Base-by-base conservation (phyloP, 2,113 vertebrate species). In the Lota lota region DNA sequence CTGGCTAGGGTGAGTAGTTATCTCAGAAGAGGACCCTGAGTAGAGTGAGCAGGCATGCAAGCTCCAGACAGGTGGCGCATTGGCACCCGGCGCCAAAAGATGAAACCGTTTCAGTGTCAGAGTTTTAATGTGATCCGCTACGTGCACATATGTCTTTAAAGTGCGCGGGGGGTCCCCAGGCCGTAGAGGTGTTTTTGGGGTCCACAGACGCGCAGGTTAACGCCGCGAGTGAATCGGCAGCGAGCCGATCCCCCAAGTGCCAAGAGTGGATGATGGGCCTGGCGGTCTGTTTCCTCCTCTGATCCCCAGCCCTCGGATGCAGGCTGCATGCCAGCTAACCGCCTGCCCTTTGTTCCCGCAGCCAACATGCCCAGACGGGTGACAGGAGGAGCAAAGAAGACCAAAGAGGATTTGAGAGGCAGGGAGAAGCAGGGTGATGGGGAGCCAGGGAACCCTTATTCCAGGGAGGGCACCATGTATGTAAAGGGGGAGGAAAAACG, bases 71-170 rank as follows among this genome's bases (percentile, higher is more conserved):
- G 89, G 87, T 89, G 89, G 84, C 83, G 67, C 80, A 79, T 84
- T 81, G 82, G 82, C 83, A 82, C 79, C 77, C 66, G 57, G 79
- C 64, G 87, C 85, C 85, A 87, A 81, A 70, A 87, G 87, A 89
- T 90, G 88, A 90, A 88, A 87, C 88, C 82, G 80, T 81, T 79
- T 87, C 86, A 83, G 80, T 87, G 88, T 90, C 89, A 89, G 88
- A 83, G 76, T 88, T 87, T 88, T 86, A 82, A 89, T 90, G 83
- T 88, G 88, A 90, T 88, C 80, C 80, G 88, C 83, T 83, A 79
- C 81, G 80, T 77, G 85, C 84, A 87, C 89, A 89, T 90, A 89
- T 90, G 88, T 83, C 85, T 87, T 88, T 88, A 83, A 85, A 83
- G 89, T 88, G 88, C 79, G 18, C 61, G 5, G 88, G 87, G 88